Evolutionary conservation across 2,797 vertebrate species (phyloP), one percentile per base, ranked within the genome.

Genomic region (Micrastur ruficollis): DNA sequence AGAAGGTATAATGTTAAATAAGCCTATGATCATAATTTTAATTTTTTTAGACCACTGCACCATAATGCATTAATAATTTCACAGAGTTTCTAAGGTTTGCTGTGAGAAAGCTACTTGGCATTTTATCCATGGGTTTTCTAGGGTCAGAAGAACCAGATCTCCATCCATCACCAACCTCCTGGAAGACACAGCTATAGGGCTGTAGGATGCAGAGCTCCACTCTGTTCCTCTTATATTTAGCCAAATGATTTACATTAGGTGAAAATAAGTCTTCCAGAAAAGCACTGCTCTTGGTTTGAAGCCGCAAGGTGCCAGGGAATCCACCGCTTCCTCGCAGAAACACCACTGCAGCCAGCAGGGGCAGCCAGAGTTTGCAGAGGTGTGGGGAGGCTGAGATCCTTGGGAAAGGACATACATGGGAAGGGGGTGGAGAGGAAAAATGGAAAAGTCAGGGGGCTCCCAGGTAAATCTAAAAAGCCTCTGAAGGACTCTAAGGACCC

Each of bases 1-100:
- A n/a, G 85, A 89, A 86, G 44, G 8, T 68, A 32, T 61, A 83
- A 81, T 16, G 19, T 92, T 90, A 95, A 91, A 94, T 79, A 93
- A 96, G 58, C 65, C 68, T 89, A 19, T 76, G 65, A 87, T 92
- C 49, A 78, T 50, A 0, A 1, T 73, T 82, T 68, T 86, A 80
- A 90, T 75, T 84, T 72, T 83, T 85, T 83, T 87, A 80, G 73
- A 93, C 53, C 82, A 55, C n/a, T 92, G 61, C 55, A 55, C 38
- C 59, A 56, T 62, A 87, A 38, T 22, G 36, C 42, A 31, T 66
- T 86, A 65, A 50, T 63, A 52, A 93, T 87, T 68, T 67, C 58
- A 72, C 79, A 32, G 52, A 67, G 27, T 66, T 90, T 89, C 66
- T 80, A 73, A 62, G 8, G n/a, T 17, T 63, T 26, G 53, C 23